Base-by-base conservation (phyloP, 2,888 invertebrate species). In the Melieria crassipennis region DNA sequence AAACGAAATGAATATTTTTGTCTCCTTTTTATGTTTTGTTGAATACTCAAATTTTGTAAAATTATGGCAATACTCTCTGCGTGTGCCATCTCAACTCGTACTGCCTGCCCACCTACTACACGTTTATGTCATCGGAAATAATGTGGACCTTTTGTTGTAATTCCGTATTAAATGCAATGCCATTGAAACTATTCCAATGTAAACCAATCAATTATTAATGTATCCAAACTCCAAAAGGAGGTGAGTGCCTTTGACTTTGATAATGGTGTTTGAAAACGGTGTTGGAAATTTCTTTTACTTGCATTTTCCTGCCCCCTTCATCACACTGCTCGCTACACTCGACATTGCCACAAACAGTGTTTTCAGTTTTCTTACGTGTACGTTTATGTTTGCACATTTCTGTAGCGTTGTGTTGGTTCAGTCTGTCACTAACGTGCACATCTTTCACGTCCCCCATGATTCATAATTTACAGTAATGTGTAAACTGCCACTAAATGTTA, bases 181-280 rank as follows among this genome's bases (percentile, higher is more conserved):
- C 77, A 77, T 78, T 79, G 78, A 81, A 72, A 73, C 68, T 46
- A 43, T 48, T 61, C 11, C 66, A 7, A 16, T 43, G 61, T 50
- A 45, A 9, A 46, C 58, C 48, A 52, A 52, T 30, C 16, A 9
- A 55, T 52, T 47, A 11, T 10, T 47, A 16, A 56, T 45, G 55
- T 7, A 13, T 57, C 50, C 5, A 78, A 74, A 75, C 72, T 73
- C 71, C 71, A 69, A 64, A 73, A 84, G 84, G 84, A 84, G 84
- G 84, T 84, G 84, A 84, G 84, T 84, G 81, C 77, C 76, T 76
- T 76, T 75, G 68, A 77, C 70, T 77, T 69, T 72, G 61, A 69
- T 63, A 65, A 71, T 52, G 73, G 74, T 73, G 70, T 62, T 73
- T 75, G 66, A 46, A 55, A 68, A 55, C 73, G 82, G 82, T 82